Conservation (phyloP, 1,140 invertebrate species). For the Plodia interpunctella region DNA sequence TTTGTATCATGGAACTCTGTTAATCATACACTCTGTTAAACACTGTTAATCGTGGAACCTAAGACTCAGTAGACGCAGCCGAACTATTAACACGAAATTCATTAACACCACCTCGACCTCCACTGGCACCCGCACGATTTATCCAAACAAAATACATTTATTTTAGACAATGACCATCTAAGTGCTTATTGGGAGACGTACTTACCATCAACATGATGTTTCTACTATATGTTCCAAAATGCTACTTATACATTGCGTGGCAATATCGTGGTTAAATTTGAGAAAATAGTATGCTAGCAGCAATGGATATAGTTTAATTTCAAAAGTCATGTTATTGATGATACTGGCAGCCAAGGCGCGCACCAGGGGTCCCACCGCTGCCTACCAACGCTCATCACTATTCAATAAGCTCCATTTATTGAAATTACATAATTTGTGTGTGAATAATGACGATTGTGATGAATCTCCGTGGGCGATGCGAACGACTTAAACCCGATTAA, state of each 20-base stretch:
- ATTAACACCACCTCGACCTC: slow-evolving; percentile 56
- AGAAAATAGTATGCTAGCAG: slow-evolving; percentile 11
- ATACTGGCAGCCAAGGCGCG: slow-evolving; percentile 31
- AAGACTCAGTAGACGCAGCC: not conserved
- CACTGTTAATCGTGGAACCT: not conserved
- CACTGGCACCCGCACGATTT: slow-evolving; percentile 45
- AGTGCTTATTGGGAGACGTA: slow-evolving; percentile 54
- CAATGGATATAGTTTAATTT: slow-evolving; percentile 29
- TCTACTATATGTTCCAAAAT: not conserved
- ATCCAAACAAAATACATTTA: slow-evolving; percentile 69
- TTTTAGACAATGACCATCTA: slow-evolving; percentile 62
- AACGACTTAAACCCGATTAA: slow-evolving; percentile 74
- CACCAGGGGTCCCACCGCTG: slow-evolving; percentile 54
- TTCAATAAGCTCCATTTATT: slow-evolving; percentile 77
- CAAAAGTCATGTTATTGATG: slow-evolving; percentile 24
- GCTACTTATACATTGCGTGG: slow-evolving; percentile 9
- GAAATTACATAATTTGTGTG: slow-evolving; percentile 77
- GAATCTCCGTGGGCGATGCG: slow-evolving; percentile 75
- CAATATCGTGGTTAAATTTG: not conserved
- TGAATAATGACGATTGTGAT: slow-evolving; percentile 77
- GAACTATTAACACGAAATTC: slow-evolving; percentile 36
- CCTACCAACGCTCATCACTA: slow-evolving; percentile 75
- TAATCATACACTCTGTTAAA: too few relatives aligned
- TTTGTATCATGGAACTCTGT: too few relatives aligned
- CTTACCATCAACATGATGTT: slow-evolving; percentile 21